Evolutionary conservation across 1,140 invertebrate species (phyloP), one percentile per base, ranked within the genome.

Genomic region (Brachionus paranguensis): DNA sequence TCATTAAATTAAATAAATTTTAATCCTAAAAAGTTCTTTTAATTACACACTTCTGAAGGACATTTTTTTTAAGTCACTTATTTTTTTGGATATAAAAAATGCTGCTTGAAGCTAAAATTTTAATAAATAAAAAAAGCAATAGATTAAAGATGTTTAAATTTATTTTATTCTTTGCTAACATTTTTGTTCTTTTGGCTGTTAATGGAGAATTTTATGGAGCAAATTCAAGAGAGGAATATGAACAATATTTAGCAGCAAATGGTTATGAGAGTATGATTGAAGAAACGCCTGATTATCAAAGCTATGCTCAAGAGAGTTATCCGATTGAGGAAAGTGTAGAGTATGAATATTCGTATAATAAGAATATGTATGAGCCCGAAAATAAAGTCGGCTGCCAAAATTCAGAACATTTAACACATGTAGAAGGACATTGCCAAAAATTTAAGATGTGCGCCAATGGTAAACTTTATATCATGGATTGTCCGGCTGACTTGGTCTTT

Each of bases 371-470:
- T 10, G 53, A 60, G 17, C 10, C 53, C 1, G 17, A 20, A 60
- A 10, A 60, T 8, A 17, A 53, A 53, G 14, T 17, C 6, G 47
- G 6, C 5, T 60, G 53, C 10, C 53, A 60, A 1, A 6, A 60
- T 20, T 60, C 53, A 43, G 68, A 72, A 0, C 68, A 72, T 72
- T 72, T 72, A 17, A 43, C 68, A 11, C 1, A 17, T 10, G 37
- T 72, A 6, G 68, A 72, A 11, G 68, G 37, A 43, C 3, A 72
- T 17, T 72, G 68, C 43, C 10, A 43, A 8, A 72, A 72, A 72
- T 72, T 41, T 43, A 72, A 72, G 45, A 41, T 43, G 37, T 79
- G 76, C 41, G 43, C 76, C 1, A 79, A 79, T 79, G 76, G 76
- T 14, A 50, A n/a, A 7, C 29, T 55, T 2, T n/a, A 29, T 10